Evolutionary conservation across 2,797 vertebrate genomes (phyloP).

Genomic region (Rallus crepitans): DNA sequence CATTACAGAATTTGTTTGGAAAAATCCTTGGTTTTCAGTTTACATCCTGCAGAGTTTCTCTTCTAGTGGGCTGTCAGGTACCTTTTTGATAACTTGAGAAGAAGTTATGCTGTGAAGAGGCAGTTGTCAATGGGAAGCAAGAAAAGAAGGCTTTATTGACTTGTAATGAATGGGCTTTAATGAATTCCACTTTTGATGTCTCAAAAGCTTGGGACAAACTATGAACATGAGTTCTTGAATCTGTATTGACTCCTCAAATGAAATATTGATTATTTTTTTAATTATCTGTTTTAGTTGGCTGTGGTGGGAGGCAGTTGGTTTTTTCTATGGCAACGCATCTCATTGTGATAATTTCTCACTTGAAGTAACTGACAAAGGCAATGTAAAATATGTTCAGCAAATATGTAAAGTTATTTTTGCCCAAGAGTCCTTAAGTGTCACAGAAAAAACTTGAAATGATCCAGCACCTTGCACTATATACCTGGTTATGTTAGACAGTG

Average conservation of each 20-base stretch:
- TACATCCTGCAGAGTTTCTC: background rate
- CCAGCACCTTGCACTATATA: background rate
- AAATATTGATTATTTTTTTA: background rate
- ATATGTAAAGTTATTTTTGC: conserved; percentile 10
- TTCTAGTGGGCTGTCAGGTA: background rate
- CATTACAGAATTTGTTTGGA: background rate
- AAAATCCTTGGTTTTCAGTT: background rate
- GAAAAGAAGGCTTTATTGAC: background rate
- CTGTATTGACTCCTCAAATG: background rate
- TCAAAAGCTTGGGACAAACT: background rate
- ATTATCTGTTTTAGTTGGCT: background rate
- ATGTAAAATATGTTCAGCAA: conserved; percentile 15
- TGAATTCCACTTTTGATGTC: background rate
- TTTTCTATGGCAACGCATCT: background rate
- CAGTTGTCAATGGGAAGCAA: background rate
- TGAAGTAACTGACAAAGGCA: background rate
- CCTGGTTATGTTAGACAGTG: background rate
- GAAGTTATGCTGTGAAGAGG: background rate
- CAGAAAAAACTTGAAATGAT: background rate
- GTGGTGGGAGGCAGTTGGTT: background rate
- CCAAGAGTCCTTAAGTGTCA: background rate
- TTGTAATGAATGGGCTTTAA: background rate
- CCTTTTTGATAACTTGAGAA: background rate
- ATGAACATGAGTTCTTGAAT: background rate
- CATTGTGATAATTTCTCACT: background rate